Conservation (phyloP, 2,888 invertebrate species). For the Meandrusa payeni region DNA sequence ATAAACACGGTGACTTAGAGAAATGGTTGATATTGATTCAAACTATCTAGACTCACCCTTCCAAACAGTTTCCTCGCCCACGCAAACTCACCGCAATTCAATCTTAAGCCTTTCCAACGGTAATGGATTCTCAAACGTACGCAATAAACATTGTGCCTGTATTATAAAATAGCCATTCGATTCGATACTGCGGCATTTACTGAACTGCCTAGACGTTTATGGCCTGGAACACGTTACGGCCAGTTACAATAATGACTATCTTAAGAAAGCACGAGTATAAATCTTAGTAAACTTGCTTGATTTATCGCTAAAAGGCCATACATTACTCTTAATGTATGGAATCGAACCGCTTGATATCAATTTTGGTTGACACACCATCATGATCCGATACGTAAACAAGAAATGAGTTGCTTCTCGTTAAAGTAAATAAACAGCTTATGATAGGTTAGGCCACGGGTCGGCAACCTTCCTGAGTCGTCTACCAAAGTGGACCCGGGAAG, state of each 20-base stretch:
- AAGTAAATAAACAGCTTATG: too few species aligned
- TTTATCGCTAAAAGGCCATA: constrained; percentile 11
- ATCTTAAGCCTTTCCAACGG: constrained; percentile 52
- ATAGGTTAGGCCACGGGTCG: too few species aligned
- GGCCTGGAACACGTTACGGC: constrained; percentile 13
- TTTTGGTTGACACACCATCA: too few species aligned
- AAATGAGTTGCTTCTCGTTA: too few species aligned
- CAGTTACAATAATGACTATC: constrained; percentile 21
- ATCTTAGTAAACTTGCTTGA: constrained; percentile 21
- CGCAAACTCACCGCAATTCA: constrained; percentile 40
- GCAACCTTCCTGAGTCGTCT: too few species aligned
- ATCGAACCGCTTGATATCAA: too few species aligned
- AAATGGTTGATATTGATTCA: constrained; percentile 7
- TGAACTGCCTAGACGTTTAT: constrained; percentile 18
- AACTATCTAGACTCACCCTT: constrained; percentile 3
- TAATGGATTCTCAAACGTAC: constrained; percentile 26
- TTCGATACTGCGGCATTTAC: constrained; percentile 33
- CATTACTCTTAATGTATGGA: too few species aligned
- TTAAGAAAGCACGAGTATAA: constrained; percentile 19
- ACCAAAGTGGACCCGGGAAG: too few species aligned
- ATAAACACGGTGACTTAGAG: not conserved
- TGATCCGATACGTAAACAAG: too few species aligned
- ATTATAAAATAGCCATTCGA: constrained; percentile 44
- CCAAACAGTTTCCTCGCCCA: constrained; percentile 41
- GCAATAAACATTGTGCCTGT: constrained; percentile 42